Evolutionary conservation across 2,797 vertebrate genomes (phyloP), one percentile per base, ranked within the genome.

Genomic region (Melanotaenia parkinsoni): DNA sequence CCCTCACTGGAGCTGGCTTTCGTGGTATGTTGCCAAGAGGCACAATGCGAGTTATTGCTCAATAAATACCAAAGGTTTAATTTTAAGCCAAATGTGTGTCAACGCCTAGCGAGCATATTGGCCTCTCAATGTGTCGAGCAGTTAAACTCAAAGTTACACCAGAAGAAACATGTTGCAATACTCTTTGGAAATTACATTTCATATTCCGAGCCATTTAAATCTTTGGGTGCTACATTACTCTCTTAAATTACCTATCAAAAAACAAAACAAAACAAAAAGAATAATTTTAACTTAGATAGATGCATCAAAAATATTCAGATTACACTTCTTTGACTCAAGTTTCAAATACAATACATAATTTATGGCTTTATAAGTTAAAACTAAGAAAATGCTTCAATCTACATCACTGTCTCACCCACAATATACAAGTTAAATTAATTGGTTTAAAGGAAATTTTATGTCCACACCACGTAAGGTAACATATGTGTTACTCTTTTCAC

Each of bases 311-410:
- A 94, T 94, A 95, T 93, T 94, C 92, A 93, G 93, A 93, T 91
- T 92, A 93, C 90, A 92, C 85, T 89, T 93, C 88, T 91, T 94
- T 87, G 89, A 93, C 87, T 94, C 93, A 94, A 94, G 92, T 94
- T 92, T 91, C 87, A 93, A 95, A 95, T 95, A 95, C 91, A 95
- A 94, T 94, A 95, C 91, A 94, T 93, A 93, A 95, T 94, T 94
- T 95, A 95, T 95, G 94, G 93, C 94, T 95, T 95, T 92, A 94
- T 94, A 95, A 95, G 91, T 95, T 94, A 95, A 93, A 92, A 93
- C 88, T 86, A 90, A 89, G 88, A 87, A 88, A 91, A 92, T 84
- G 89, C 87, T 86, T 92, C 84, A 90, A 88, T 91, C 91, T 92
- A 93, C 92, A 93, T 91, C 85, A 86, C 87, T 50, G 79, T 83